These are phyloP conservation scores for Apteryx owenii DNA, from an alignment of 2,113 vertebrate genomes.

Conservation along the genomic window DNA sequence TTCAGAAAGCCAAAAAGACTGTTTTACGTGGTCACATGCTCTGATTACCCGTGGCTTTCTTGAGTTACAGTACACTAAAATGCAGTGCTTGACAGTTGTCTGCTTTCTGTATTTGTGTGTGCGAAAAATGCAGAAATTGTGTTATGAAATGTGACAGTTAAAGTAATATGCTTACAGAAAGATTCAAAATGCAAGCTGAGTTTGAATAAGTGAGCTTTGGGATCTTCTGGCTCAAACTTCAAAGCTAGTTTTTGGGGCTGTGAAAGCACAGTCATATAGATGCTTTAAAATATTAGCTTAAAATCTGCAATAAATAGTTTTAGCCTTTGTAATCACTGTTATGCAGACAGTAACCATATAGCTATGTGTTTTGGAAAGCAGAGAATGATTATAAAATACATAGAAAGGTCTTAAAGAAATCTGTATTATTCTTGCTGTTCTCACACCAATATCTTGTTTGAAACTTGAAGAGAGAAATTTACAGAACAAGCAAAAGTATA, in stretches of 20 bases:
- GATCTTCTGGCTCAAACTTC: background rate
- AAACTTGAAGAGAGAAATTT: background rate
- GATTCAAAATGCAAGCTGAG: background rate
- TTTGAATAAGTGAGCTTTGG: background rate
- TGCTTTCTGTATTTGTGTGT: background rate
- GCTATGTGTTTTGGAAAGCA: background rate
- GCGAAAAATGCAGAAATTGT: background rate
- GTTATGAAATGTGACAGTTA: background rate
- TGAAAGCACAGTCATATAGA: background rate
- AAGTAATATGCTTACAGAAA: background rate
- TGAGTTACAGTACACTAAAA: background rate
- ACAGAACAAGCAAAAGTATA: fast-evolving
- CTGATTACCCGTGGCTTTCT: background rate
- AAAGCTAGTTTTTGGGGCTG: background rate
- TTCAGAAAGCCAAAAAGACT: background rate
- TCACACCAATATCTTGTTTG: background rate
- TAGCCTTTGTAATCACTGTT: background rate
- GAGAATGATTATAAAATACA: background rate
- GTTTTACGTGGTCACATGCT: background rate
- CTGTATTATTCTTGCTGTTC: background rate
- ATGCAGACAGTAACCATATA: fast-evolving
- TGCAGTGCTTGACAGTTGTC: background rate
- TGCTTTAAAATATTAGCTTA: background rate
- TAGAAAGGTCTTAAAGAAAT: background rate
- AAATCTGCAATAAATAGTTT: background rate